Conservation (phyloP, 1,140 invertebrate genomes). For the Ganaspis sp. region DNA sequence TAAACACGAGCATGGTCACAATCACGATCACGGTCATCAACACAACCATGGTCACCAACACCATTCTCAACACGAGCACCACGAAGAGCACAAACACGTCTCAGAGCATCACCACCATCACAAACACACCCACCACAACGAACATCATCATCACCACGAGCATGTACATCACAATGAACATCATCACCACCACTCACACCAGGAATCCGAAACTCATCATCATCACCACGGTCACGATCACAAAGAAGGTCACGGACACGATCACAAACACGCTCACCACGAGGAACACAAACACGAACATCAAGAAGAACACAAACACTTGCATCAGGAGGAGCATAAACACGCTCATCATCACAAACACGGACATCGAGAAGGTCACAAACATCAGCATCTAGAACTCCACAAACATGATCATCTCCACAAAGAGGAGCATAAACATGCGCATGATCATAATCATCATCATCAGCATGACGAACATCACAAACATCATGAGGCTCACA, state of each 20-base stretch:
- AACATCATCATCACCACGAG: conserved; percentile 44
- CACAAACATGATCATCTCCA: conserved; percentile 50
- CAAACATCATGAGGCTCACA: conserved; percentile 12
- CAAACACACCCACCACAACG: conserved; percentile 42
- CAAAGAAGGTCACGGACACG: conserved; percentile 48
- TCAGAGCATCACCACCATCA: conserved; percentile 39
- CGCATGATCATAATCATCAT: conserved; percentile 34
- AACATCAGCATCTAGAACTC: no score
- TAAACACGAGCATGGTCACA: conserved; percentile 49
- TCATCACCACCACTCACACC: conserved; percentile 42
- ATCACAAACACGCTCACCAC: conserved; percentile 48
- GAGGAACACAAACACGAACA: conserved; percentile 41
- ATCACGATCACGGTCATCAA: conserved; percentile 51
- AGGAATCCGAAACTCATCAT: conserved; percentile 34
- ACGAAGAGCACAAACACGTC: conserved; percentile 32
- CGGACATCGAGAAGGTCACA: conserved; percentile 39
- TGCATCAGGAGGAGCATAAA: conserved; percentile 29
- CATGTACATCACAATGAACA: conserved; percentile 39
- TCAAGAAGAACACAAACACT: conserved; percentile 19
- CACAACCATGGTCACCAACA: conserved; percentile 56
- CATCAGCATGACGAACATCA: conserved; percentile 20
- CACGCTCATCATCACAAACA: conserved; percentile 42
- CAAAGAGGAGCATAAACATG: conserved; percentile 49
- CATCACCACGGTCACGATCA: conserved; percentile 39
- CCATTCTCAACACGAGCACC: no score